Percentiles rank a stretch among this genome's conserved stretches.
Evolutionary conservation across 2,797 vertebrate genomes (phyloP).

Genomic region (Sorex maritimensis): DNA sequence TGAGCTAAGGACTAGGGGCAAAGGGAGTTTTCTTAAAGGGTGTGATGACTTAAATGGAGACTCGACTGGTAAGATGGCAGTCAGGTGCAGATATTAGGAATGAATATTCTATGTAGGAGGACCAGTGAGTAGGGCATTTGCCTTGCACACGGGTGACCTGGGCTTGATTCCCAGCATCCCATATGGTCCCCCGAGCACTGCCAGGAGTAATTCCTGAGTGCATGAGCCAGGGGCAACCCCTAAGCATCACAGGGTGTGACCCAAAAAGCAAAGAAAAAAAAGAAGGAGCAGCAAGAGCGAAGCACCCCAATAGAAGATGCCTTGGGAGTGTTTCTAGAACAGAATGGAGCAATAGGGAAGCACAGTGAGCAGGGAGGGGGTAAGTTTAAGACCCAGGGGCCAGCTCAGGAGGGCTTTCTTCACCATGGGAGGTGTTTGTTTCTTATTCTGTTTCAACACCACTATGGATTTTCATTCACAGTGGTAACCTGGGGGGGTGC

Average conservation of each 20-base stretch:
- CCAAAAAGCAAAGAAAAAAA: no score
- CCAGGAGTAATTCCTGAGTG: no score
- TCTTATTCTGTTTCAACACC: conserved; percentile 14
- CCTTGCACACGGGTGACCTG: no score
- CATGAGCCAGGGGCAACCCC: no score
- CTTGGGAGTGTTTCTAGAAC: neutral
- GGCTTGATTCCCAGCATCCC: no score
- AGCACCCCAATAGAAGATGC: neutral
- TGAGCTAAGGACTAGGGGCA: neutral
- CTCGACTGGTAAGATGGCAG: neutral
- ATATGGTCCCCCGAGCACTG: no score
- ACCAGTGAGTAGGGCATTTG: neutral
- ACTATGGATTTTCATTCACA: neutral
- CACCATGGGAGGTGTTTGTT: neutral
- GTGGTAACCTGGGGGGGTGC: neutral
- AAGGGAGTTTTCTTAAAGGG: neutral
- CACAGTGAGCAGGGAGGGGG: neutral
- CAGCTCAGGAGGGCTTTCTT: neutral
- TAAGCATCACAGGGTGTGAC: no score
- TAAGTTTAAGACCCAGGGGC: neutral
- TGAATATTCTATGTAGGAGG: conserved; percentile 28
- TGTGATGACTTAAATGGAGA: neutral
- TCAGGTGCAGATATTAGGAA: neutral
- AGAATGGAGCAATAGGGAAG: neutral
- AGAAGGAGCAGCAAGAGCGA: neutral